Evolutionary conservation across 2,113 vertebrate species (phyloP).

Genomic region (Tringa solitaria): DNA sequence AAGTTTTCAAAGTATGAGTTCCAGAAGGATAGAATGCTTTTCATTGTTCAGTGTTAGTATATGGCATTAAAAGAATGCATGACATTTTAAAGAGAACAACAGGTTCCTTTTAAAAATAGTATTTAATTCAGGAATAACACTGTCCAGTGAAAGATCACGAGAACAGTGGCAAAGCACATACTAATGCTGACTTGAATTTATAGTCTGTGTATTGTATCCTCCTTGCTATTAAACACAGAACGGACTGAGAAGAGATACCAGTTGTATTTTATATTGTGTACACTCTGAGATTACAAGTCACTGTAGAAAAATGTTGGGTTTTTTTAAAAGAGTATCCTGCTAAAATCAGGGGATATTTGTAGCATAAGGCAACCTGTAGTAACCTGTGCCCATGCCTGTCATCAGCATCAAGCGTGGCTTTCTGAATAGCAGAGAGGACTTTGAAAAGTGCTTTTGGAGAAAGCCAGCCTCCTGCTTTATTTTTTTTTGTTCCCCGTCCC

Average conservation of each 20-base stretch:
- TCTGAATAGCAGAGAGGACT: background rate
- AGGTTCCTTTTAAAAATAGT: conserved; percentile 65
- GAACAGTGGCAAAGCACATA: background rate
- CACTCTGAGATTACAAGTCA: background rate
- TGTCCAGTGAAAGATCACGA: background rate
- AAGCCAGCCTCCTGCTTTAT: background rate
- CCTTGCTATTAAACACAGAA: background rate
- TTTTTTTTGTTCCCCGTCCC: background rate
- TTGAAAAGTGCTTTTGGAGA: background rate
- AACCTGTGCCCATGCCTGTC: background rate
- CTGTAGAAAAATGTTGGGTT: background rate
- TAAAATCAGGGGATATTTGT: background rate
- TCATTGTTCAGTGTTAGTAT: conserved; percentile 32
- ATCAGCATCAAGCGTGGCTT: background rate
- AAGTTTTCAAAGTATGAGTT: conserved; percentile 1
- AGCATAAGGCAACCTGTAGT: background rate
- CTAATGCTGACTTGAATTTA: conserved; percentile 8
- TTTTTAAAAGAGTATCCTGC: background rate
- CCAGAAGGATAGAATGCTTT: background rate
- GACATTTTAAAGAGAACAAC: conserved; percentile 63
- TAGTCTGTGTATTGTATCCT: background rate
- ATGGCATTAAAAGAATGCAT: conserved; percentile 52
- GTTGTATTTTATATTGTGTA: background rate
- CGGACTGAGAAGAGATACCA: background rate
- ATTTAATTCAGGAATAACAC: conserved; percentile 26